A percentile compares a stretch with the other conserved stretches of the same genome.
These are phyloP conservation scores for Hypomecis atomaria DNA, from an alignment of 2,888 invertebrate species.

Conservation along the genomic window DNA sequence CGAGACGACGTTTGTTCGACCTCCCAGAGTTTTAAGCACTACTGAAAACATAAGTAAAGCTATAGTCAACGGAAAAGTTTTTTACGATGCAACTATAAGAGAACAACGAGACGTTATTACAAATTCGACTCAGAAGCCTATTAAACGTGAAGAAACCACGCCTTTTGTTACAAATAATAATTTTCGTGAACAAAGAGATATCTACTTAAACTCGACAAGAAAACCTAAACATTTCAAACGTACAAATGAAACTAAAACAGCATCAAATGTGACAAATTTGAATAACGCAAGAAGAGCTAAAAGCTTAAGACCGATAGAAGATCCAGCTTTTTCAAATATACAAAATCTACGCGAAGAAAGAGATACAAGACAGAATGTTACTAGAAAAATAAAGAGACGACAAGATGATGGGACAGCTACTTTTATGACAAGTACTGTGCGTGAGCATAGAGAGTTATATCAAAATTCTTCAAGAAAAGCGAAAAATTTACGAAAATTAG, in stretches of 20 bases:
- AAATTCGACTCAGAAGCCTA: constrained; percentile 60
- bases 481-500: constrained; percentile 44
- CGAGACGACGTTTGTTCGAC: constrained; percentile 75
- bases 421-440: constrained; percentile 1
- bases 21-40: constrained; percentile 72
- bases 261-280: constrained; percentile 5
- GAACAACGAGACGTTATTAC: constrained; percentile 66
- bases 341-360: constrained; percentile 23
- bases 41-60: constrained; percentile 77
- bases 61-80: constrained; percentile 77
- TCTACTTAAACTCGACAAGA: constrained; percentile 30
- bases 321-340: constrained; percentile 19
- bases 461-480: constrained; percentile 53
- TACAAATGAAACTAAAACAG: constrained; percentile 4
- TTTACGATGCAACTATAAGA: constrained; percentile 76
- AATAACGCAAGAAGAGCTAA: constrained; percentile 55
- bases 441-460: constrained; percentile 15
- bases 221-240: constrained; percentile 38
- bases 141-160: constrained; percentile 45
- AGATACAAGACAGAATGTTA: constrained; percentile 17
- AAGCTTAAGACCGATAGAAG: constrained; percentile 44
- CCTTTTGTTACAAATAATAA: constrained; percentile 26
- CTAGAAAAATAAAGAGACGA: constrained; percentile 15
- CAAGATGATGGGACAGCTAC: constrained; percentile 1
- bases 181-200: constrained; percentile 31